Base-by-base conservation (phyloP, 2,797 vertebrate species). In the Heterohyrax brucei region DNA sequence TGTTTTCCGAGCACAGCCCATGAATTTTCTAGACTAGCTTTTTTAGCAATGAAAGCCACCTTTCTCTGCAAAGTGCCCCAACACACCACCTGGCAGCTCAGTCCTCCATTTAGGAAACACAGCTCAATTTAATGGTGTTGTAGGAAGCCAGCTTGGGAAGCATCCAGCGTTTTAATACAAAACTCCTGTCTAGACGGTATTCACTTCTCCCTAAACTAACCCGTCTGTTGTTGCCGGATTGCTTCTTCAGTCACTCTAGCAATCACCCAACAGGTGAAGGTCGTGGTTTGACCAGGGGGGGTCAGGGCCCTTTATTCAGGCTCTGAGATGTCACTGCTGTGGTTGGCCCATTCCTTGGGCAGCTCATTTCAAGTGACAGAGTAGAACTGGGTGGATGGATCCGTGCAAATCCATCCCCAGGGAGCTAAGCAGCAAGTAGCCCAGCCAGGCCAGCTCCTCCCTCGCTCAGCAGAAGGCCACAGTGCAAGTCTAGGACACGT, bases 121-220 rank as follows among this genome's bases (percentile, higher is more conserved):
- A 92, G 7, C 59, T 87, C 95, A 87, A 94, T 92, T 86, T 94
- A 93, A 92, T 84, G 72, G 75, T 70, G 75, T 94, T 50, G 70
- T 76, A 90, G 79, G 72, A 92, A 93, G 73, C 48, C 44, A 72
- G 26, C 30, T 95, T 79, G 59, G 81, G 66, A 89, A 62, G 26
- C 44, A 90, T 83, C n/a, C 39, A 96, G 39, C 70, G 87, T 92
- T 91, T 92, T 89, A 85, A 94, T 61, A 56, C 12, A 62, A 62
- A 24, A 21, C 87, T 93, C 95, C 90, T 81, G 39, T 79, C 90
- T 95, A 89, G 61, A 77, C 83, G 85, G 82, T 24, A 75, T 48
- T 92, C 66, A 48, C 86, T 95, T 80, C 39, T 76, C 39, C 70
- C 64, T 83, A 76, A 87, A 77, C 50, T 33, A 76, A 91, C 33